Evolutionary conservation across 2,888 invertebrate species (phyloP), one percentile per base, ranked within the genome.

Genomic region (Exocentrus adspersus): DNA sequence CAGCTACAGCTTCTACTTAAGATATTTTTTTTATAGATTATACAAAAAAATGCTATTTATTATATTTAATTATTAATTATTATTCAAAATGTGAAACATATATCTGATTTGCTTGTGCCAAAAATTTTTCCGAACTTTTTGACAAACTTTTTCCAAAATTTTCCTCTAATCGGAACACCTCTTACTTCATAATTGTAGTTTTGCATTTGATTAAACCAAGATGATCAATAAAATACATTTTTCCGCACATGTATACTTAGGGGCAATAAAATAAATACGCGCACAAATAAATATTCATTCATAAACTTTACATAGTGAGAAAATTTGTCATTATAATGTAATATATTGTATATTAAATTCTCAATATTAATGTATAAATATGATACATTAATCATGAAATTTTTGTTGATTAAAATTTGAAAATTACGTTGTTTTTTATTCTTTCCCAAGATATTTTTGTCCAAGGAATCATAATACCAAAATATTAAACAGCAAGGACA

Each of bases 321-420:
- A 52, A 52, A 42, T 41, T 24, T 42, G 43, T 54, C 42, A 45
- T 54, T 28, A 41, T 53, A 53, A 20, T 54, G 54, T 54, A 54
- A 54, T 45, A 54, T 54, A 54, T 43, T 54, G 54, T 54, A 54
- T 54, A 54, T 43, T 54, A 43, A 50, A 54, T 54, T 54, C 54
- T 54, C 54, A 54, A 54, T 54, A 45, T 54, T 45, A 54, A 30
- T 45, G 54, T 54, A 54, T 54, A 54, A 53, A 54, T 24, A 54
- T 45, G 54, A 54, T 43, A 43, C 43, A 54, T 54, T 54, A 54
- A 43, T 43, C 43, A 54, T 43, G 43, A 54, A 24, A 43, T 43
- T 53, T 43, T 54, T 54, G 54, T 54, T 54, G 54, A 54, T 21
- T 54, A 54, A 54, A 54, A 54, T 30, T 54, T 21, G 16, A 43